Evolutionary conservation across 2,797 vertebrate species (phyloP).

Genomic region (Sebastes umbrosus): DNA sequence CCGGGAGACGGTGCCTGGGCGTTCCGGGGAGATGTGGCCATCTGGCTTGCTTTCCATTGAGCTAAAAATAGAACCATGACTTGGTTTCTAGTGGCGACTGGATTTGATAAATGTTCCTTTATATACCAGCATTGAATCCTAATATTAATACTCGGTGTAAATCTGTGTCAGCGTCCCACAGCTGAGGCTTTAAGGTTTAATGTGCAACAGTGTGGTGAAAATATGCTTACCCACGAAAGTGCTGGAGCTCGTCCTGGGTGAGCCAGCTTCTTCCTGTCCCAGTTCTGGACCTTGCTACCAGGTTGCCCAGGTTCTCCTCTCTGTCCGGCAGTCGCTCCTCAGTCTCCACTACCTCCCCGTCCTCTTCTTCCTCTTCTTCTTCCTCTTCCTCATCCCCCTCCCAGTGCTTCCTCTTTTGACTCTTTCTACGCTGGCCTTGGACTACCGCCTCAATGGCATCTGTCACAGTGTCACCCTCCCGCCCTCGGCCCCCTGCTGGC

Average conservation of each 20-base stretch:
- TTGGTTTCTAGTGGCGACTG: slow-evolving; percentile 46
- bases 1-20: slow-evolving; percentile 73
- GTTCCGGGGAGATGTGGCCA: slow-evolving; percentile 81
- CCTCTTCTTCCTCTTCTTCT: slow-evolving; percentile 67
- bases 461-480: slow-evolving; percentile 83
- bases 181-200: neutral
- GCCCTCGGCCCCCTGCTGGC: slow-evolving; percentile 42
- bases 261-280: slow-evolving; percentile 74
- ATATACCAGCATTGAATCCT: slow-evolving; percentile 17
- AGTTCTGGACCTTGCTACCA: slow-evolving; percentile 55
- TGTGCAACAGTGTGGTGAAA: neutral
- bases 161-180: neutral
- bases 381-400: slow-evolving; percentile 74
- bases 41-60: slow-evolving; percentile 81
- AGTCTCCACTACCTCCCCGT: slow-evolving; percentile 66
- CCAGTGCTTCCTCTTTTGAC: slow-evolving; percentile 86
- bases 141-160: neutral
- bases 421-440: slow-evolving; percentile 88
- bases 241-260: slow-evolving; percentile 78
- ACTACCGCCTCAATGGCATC: slow-evolving; percentile 96
- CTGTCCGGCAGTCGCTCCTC: slow-evolving; percentile 64
- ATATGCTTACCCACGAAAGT: slow-evolving; percentile 77
- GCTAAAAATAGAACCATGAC: slow-evolving; percentile 73
- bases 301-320: slow-evolving; percentile 71
- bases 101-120: slow-evolving; percentile 42